phyloP scores from a whole-genome alignment of 2,113 vertebrate genomes.

The Coreoperca whiteheadi region DNA sequence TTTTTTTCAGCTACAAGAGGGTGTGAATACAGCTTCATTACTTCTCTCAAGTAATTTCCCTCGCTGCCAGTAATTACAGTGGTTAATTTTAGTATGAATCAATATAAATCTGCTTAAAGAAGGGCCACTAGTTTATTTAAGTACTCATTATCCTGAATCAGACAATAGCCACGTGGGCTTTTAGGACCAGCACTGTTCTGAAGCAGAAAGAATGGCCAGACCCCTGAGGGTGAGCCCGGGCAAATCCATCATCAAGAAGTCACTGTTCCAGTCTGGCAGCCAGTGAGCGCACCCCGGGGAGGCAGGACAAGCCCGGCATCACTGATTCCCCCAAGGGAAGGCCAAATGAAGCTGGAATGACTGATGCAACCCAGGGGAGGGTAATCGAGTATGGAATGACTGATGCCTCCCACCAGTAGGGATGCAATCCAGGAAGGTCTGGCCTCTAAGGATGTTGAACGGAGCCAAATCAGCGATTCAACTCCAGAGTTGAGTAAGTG shows the following conservation, averaged over 20 bases:
- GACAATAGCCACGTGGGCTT: constrained; percentile 11
- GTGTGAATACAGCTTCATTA: neutral
- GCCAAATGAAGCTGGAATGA: constrained; percentile 74
- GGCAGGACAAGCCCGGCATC: constrained; percentile 66
- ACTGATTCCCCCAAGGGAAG: constrained; percentile 67
- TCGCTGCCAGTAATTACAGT: neutral
- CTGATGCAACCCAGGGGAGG: constrained; percentile 72
- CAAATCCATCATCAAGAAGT: constrained; percentile 76
- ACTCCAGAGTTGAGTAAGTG: constrained; percentile 1
- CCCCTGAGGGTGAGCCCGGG: constrained; percentile 54
- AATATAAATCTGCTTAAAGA: neutral
- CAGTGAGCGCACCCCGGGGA: constrained; percentile 63
- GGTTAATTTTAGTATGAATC: neutral
- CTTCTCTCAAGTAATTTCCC: neutral
- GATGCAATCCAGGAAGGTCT: constrained; percentile 37
- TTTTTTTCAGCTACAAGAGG: neutral
- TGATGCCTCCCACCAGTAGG: constrained; percentile 49
- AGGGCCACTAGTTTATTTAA: neutral
- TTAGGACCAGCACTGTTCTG: constrained; percentile 16
- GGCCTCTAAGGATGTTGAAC: constrained; percentile 25
- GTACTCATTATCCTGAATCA: neutral
- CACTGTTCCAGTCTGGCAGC: constrained; percentile 64
- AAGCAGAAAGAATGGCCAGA: constrained; percentile 37
- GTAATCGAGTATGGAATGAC: constrained; percentile 73
- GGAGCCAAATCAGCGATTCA: constrained; percentile 22